phyloP scores from a whole-genome alignment of 1,140 invertebrate species.

The Drosophila bocki region DNA sequence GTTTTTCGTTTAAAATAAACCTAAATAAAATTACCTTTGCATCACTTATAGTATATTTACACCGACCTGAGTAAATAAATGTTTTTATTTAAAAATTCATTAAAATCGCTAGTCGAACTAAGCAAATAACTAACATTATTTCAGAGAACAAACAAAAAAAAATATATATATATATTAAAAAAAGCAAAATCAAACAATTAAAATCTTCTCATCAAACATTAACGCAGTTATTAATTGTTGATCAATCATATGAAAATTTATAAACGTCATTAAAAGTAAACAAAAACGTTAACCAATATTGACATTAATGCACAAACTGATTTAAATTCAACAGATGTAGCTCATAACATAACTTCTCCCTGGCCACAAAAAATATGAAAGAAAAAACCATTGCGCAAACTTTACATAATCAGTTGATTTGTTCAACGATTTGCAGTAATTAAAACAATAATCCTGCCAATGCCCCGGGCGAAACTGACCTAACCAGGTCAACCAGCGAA shows the following conservation, averaged over 20 bases:
- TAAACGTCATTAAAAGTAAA: slow-evolving; percentile 11
- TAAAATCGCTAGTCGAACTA: background rate
- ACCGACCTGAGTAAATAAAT: no score
- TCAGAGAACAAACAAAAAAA: background rate
- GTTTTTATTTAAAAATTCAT: background rate
- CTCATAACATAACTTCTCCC: background rate
- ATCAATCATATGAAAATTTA: background rate
- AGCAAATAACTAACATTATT: background rate
- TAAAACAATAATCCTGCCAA: slow-evolving; percentile 53
- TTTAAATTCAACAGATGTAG: slow-evolving; percentile 26
- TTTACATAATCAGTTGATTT: slow-evolving; percentile 38
- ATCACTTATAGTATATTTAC: no score
- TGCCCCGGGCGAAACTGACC: slow-evolving; percentile 12
- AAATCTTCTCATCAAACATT: background rate
- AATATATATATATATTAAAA: background rate
- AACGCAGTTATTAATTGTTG: background rate
- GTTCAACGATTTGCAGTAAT: slow-evolving; percentile 39
- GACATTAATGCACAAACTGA: slow-evolving; percentile 11
- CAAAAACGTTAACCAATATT: slow-evolving; percentile 2
- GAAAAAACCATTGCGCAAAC: slow-evolving; percentile 10
- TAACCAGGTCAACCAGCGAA: slow-evolving; percentile 58
- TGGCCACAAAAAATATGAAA: background rate
- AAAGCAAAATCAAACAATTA: background rate
- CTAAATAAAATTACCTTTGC: no score
- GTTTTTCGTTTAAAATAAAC: no score